Percentiles rank a stretch among this genome's conserved stretches.
phyloP scores from a whole-genome alignment of 2,888 invertebrate species.

The Ecdyonurus torrentis region DNA sequence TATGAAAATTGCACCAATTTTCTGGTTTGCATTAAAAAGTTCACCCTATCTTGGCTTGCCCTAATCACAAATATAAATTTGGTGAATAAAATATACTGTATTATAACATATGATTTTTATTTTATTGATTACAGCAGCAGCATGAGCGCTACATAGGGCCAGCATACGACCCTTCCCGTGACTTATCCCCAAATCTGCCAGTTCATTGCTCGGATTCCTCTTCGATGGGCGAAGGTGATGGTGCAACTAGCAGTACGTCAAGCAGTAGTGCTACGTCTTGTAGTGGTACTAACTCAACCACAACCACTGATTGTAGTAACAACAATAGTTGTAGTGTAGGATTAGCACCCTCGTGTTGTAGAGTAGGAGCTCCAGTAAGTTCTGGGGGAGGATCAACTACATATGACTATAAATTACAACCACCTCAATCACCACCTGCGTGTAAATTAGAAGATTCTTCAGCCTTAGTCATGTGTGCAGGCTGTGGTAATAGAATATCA shows the following conservation, averaged over 20 bases:
- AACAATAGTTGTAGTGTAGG: background rate
- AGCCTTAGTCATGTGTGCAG: conserved; percentile 50
- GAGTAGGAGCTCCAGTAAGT: conserved; percentile 7
- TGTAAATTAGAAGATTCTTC: conserved; percentile 24
- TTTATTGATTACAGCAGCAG: conserved; percentile 47
- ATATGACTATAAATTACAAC: conserved; percentile 25
- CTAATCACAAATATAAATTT: too few species aligned
- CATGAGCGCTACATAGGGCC: conserved; percentile 34
- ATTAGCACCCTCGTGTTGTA: background rate
- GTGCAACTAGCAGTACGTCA: background rate
- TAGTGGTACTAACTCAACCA: background rate
- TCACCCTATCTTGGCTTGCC: too few species aligned
- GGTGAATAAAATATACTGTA: too few species aligned
- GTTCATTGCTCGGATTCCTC: conserved; percentile 35
- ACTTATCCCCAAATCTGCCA: conserved; percentile 55
- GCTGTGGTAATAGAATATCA: conserved; percentile 70
- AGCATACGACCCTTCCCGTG: conserved; percentile 53
- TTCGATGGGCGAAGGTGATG: background rate
- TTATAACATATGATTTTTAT: background rate
- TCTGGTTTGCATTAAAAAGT: too few species aligned
- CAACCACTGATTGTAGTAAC: background rate
- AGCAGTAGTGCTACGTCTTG: too few species aligned
- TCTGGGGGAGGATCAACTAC: conserved; percentile 19
- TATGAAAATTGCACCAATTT: too few species aligned
- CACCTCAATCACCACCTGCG: conserved; percentile 26